phyloP scores from a whole-genome alignment of 1,140 invertebrate species.

The Holcopasites calliopsidis region DNA sequence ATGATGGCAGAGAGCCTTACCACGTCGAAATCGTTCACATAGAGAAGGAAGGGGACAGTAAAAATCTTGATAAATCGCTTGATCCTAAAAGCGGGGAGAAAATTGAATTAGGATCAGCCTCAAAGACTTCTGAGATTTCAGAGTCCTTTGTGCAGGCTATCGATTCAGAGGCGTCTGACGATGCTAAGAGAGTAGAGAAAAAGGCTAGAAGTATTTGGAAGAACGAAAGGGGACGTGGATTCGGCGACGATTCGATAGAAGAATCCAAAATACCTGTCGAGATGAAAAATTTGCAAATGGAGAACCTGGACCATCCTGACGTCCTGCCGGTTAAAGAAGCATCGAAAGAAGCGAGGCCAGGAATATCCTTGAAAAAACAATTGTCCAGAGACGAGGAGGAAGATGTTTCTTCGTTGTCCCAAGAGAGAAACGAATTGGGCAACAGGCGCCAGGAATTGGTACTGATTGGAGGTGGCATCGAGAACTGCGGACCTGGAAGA shows the following conservation, averaged over 20 bases:
- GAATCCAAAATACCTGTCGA: too few species aligned
- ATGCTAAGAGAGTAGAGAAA: background rate
- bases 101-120: too few species aligned
- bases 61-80: background rate
- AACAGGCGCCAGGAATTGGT: conserved; percentile 58
- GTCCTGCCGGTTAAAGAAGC: background rate
- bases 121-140: too few species aligned
- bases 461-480: conserved; percentile 70
- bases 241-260: background rate
- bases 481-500: conserved; percentile 75
- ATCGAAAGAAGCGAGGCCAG: conserved; percentile 10
- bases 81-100: background rate
- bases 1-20: conserved; percentile 18
- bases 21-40: conserved; percentile 36
- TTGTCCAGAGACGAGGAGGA: conserved; percentile 36
- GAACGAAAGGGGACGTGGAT: background rate
- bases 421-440: conserved; percentile 41
- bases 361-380: conserved; percentile 53
- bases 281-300: background rate
- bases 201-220: conserved; percentile 1
- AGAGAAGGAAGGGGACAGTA: conserved; percentile 44
- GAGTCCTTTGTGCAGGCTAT: background rate
- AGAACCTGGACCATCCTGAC: background rate
- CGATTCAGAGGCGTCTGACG: background rate
- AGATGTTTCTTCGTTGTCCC: background rate